These are phyloP conservation scores for Andrena bucephala DNA, from an alignment of 2,888 invertebrate genomes.

Conservation along the genomic window DNA sequence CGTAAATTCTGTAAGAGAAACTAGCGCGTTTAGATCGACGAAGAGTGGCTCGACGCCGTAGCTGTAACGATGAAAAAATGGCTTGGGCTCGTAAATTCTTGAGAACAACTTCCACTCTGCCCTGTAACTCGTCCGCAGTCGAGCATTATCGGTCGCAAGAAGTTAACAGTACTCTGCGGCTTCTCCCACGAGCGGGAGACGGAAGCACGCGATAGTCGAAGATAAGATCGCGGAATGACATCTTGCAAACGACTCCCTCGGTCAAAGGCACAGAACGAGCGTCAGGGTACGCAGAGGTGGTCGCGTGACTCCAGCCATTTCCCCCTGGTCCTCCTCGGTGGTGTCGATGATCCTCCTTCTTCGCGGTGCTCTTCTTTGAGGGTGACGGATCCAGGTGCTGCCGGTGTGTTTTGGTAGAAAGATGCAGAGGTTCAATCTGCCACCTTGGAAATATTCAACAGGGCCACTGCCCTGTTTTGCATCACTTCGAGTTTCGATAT, in stretches of 20 bases:
- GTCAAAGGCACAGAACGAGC: slow-evolving; percentile 41
- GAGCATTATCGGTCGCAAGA: slow-evolving; percentile 2
- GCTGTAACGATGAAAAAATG: not conserved
- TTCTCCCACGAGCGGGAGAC: slow-evolving; percentile 34
- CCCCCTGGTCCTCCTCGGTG: slow-evolving; percentile 24
- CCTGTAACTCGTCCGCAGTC: not conserved
- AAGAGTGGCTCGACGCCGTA: not conserved
- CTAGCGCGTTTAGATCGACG: not conserved
- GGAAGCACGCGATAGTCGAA: slow-evolving; percentile 24
- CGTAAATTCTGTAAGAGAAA: too few relatives aligned
- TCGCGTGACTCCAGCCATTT: slow-evolving; percentile 46
- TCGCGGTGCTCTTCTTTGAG: slow-evolving; percentile 23
- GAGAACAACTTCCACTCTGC: not conserved
- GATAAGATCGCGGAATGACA: slow-evolving; percentile 59
- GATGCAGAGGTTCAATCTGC: slow-evolving; percentile 13
- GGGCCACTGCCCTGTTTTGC: not conserved
- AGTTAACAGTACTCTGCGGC: slow-evolving; percentile 7
- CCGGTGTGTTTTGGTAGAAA: not conserved
- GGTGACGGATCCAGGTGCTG: slow-evolving; percentile 40
- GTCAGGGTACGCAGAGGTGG: slow-evolving; percentile 7
- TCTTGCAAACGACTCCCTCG: slow-evolving; percentile 58
- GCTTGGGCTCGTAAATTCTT: slow-evolving; percentile 20
- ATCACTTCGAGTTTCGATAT: too few relatives aligned
- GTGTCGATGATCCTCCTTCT: slow-evolving; percentile 30
- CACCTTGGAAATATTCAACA: not conserved